Base-by-base conservation (phyloP, 1,140 invertebrate genomes). In the Plutomurus gul region DNA sequence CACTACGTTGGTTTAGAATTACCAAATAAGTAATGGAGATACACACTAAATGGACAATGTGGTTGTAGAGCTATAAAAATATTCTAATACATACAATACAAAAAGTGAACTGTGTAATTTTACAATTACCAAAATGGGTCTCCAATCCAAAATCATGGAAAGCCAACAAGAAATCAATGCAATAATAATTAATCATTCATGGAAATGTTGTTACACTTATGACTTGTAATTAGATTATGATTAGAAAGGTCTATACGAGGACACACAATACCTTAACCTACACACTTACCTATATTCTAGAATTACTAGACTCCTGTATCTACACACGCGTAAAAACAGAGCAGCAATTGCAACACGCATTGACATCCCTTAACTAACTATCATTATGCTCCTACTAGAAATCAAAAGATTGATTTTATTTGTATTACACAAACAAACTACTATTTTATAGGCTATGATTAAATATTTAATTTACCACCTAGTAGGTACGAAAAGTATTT, bases 61-160 rank as follows among this genome's bases (percentile, higher is more conserved):
- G 56, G 56, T 65, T 65, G 27, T 65, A 65, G 56, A 65, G 56
- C 56, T 36, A 27, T 27, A 65, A 60, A 27, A 33, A 65, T 33
- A 60, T 60, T 60, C 27, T 33, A 30, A 5, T 65, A 33, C 25
- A 36, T 60, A 56, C 0, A 49, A 49, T 65, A 65, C 56, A 65
- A 65, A 65, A n/a, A n/a, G 56, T 33, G 27, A 65, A 65, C 47
- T 51, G 47, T 22, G 56, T 65, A 65, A 65, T 65, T 65, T 65
- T 65, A 65, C 56, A 65, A 60, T 65, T 65, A 65, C 27, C 27
- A 65, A 65, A 65, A 65, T 33, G 56, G 56, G 56, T 65, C 56
- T 65, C 56, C 56, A 65, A 65, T 65, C 56, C 56, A 65, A 65
- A 65, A 65, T 65, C 56, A 65, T 65, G 56, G 56, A 65, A 65